A percentile compares a stretch with the other conserved stretches of the same genome.
phyloP scores from a whole-genome alignment of 2,888 invertebrate genomes.

The Volucella inflata region DNA sequence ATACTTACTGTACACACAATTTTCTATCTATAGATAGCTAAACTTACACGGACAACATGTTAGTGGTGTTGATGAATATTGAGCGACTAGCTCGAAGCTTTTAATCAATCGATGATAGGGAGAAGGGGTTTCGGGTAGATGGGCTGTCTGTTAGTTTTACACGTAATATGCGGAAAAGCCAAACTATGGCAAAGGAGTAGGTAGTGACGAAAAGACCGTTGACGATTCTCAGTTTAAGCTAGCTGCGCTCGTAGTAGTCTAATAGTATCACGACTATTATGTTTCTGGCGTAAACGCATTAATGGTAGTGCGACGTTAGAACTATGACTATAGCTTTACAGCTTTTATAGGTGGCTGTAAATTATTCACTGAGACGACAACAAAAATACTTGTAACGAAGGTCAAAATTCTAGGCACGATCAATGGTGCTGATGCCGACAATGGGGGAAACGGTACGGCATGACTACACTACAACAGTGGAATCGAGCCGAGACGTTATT shows the following conservation, averaged over 20 bases:
- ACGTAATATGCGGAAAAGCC: slow-evolving; percentile 62
- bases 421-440: slow-evolving; percentile 47
- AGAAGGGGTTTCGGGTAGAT: background rate
- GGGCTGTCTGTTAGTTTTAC: slow-evolving; percentile 47
- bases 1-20: slow-evolving; percentile 54
- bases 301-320: slow-evolving; percentile 28
- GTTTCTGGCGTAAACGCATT: slow-evolving; percentile 67
- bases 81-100: slow-evolving; percentile 45
- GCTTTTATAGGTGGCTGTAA: slow-evolving; percentile 63
- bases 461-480: slow-evolving; percentile 2
- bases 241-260: slow-evolving; percentile 39
- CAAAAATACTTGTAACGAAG: slow-evolving; percentile 76
- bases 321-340: background rate
- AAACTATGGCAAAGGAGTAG: slow-evolving; percentile 18
- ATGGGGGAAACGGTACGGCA: background rate
- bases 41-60: slow-evolving; percentile 23
- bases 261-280: slow-evolving; percentile 71
- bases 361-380: slow-evolving; percentile 73
- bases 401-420: slow-evolving; percentile 78
- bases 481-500: slow-evolving; percentile 37
- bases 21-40: background rate
- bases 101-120: background rate
- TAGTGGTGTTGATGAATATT: slow-evolving; percentile 6
- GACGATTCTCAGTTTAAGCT: background rate
- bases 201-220: slow-evolving; percentile 22